Conservation (phyloP, 2,113 vertebrate species). For the Ceuthmochares aereus region DNA sequence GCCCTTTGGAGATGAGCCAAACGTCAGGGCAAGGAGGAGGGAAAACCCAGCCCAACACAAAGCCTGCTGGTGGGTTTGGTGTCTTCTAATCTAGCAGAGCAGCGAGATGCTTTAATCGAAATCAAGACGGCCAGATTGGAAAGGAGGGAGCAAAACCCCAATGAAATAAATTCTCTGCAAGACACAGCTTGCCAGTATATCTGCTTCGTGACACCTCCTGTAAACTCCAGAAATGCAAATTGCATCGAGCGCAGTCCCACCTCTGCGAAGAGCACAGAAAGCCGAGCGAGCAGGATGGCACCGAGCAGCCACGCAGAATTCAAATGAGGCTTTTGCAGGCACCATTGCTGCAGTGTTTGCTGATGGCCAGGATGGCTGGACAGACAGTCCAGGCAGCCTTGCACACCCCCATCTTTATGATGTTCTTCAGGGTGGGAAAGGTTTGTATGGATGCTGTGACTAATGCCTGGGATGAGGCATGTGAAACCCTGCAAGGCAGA, state of each 20-base stretch:
- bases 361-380: rapidly evolving
- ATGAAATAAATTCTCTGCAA: slow-evolving; percentile 52
- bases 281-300: not conserved
- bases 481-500: rapidly evolving
- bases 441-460: not conserved
- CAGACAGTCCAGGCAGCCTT: not conserved
- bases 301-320: not conserved
- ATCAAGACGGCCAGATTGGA: slow-evolving; percentile 36
- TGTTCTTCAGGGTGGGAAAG: not conserved
- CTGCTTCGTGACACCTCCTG: slow-evolving; percentile 40
- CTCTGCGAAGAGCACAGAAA: not conserved
- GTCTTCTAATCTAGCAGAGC: not conserved
- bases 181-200: slow-evolving; percentile 39
- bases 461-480: rapidly evolving
- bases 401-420: rapidly evolving
- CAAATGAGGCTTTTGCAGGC: slow-evolving; percentile 30
- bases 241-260: not conserved
- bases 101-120: not conserved
- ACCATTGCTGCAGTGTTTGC: not conserved
- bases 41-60: rapidly evolving
- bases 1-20: not conserved
- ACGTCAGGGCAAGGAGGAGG: rapidly evolving
- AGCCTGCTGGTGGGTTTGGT: not conserved
- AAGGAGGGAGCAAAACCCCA: slow-evolving; percentile 27
- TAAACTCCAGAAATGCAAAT: slow-evolving; percentile 29